phyloP scores from a whole-genome alignment of 2,888 invertebrate species.

The Andrena marginata region DNA sequence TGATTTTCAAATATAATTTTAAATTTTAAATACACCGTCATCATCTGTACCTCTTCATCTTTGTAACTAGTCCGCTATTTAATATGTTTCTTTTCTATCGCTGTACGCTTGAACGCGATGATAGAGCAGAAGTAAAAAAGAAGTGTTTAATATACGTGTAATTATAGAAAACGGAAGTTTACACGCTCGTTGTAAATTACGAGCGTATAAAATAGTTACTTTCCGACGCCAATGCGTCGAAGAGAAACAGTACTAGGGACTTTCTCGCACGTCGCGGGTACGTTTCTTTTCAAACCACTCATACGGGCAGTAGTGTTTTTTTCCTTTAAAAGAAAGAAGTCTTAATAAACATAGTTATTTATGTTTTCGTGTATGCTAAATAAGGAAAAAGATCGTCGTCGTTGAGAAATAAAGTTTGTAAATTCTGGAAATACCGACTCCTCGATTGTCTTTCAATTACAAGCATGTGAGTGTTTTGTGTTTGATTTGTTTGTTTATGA shows the following conservation, averaged over 20 bases:
- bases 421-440: constrained; percentile 30
- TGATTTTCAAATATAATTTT: constrained; percentile 78
- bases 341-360: constrained; percentile 29
- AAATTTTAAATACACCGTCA: constrained; percentile 61
- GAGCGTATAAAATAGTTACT: background rate
- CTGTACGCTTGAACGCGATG: background rate
- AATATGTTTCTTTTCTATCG: background rate
- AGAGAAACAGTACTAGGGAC: constrained; percentile 41
- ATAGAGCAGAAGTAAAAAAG: constrained; percentile 5
- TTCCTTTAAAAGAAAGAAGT: constrained; percentile 8
- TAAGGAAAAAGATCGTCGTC: constrained; percentile 43
- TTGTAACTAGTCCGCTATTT: background rate
- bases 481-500: constrained; percentile 27
- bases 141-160: constrained; percentile 22
- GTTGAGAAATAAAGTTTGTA: constrained; percentile 49
- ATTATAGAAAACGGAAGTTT: constrained; percentile 23
- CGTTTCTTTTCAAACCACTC: constrained; percentile 33
- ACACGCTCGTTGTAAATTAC: constrained; percentile 19
- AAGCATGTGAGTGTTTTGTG: constrained; percentile 59
- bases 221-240: constrained; percentile 39
- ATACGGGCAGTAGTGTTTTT: background rate
- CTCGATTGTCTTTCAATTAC: constrained; percentile 32
- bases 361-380: constrained; percentile 40
- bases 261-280: constrained; percentile 22
- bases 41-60: constrained; percentile 17